These are phyloP conservation scores for Loripinus fragilis DNA, from an alignment of 2,888 invertebrate genomes.

Conservation along the genomic window DNA sequence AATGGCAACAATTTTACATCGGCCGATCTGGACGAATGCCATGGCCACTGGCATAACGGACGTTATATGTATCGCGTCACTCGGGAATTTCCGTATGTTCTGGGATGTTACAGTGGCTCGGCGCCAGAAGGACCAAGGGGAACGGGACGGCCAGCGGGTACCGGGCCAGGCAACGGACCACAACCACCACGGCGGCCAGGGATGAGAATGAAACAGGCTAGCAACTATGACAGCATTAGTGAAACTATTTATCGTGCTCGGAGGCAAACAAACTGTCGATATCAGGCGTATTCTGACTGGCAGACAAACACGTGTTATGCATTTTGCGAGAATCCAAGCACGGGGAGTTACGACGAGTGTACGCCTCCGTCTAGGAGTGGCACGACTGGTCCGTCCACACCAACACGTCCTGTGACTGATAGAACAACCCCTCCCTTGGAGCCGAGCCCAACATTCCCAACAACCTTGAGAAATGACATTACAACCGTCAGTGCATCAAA, in stretches of 20 bases:
- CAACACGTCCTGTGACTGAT: too few relatives aligned
- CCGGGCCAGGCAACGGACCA: not conserved
- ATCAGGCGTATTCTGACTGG: slow-evolving; percentile 17
- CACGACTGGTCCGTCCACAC: not conserved
- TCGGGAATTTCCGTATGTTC: slow-evolving; percentile 42
- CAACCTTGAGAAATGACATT: not conserved
- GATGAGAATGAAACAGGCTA: not conserved
- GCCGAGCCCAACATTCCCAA: not conserved
- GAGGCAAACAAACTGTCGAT: not conserved
- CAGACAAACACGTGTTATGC: slow-evolving; percentile 32
- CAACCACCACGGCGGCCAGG: too few relatives aligned
- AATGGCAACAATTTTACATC: slow-evolving; percentile 25
- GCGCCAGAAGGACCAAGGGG: not conserved
- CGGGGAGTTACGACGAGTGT: slow-evolving; percentile 31
- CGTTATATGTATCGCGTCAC: slow-evolving; percentile 41
- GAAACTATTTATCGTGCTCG: not conserved
- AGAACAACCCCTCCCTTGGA: too few relatives aligned
- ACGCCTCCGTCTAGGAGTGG: not conserved
- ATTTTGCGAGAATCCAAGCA: slow-evolving; percentile 33
- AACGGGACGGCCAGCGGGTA: not conserved
- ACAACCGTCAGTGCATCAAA: not conserved
- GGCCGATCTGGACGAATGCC: slow-evolving; percentile 39
- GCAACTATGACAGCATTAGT: not conserved
- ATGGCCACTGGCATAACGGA: slow-evolving; percentile 34
- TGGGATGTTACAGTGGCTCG: slow-evolving; percentile 43